Evolutionary conservation across 2,888 invertebrate genomes (phyloP), one percentile per base, ranked within the genome.

Genomic region (Megaustenia siamemsis): DNA sequence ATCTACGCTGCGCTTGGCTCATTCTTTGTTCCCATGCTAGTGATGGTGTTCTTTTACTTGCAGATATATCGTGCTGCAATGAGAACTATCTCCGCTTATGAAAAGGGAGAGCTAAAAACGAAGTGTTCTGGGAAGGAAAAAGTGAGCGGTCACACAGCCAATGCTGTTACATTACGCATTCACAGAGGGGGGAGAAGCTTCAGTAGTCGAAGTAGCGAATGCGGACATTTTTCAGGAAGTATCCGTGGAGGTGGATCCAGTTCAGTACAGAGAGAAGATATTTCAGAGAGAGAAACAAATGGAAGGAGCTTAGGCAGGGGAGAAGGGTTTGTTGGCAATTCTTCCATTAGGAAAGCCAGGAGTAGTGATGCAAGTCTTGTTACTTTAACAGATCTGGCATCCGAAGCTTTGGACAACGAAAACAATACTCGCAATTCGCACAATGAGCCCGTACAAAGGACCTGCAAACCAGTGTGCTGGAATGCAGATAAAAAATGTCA

Each of bases 1-100:
- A 96, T 99, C 82, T 98, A 98, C 95, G 98, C 98, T 4, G 98
- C 99, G 0, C 95, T 99, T 40, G 99, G 99, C 24, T 98, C 98
- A 88, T 99, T 99, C 95, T 99, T 98, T 95, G 96, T 98, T 92
- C 99, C 99, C n/a, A 99, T 99, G 95, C 96, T 98, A 92, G 98
- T 99, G 88, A 99, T 99, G 99, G 96, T 99, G 93, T 97, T 97
- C 94, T 97, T 97, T 94, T 98, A 97, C 94, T 96, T 95, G 94
- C 96, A 98, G 91, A 96, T 99, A 87, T 99, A 99, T 95, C 96
- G 97, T 89, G 98, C 98, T 6, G 99, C 99, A 0, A 93, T 87
- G 87, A 93, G 89, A 89, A 94, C 92, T 87, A 94, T 91, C 81
- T 92, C 87, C 86, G 94, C 92, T 2, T 80, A 93, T 28, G 87